Base-by-base conservation (phyloP, 2,888 invertebrate species). In the Malthinus flaveolus region DNA sequence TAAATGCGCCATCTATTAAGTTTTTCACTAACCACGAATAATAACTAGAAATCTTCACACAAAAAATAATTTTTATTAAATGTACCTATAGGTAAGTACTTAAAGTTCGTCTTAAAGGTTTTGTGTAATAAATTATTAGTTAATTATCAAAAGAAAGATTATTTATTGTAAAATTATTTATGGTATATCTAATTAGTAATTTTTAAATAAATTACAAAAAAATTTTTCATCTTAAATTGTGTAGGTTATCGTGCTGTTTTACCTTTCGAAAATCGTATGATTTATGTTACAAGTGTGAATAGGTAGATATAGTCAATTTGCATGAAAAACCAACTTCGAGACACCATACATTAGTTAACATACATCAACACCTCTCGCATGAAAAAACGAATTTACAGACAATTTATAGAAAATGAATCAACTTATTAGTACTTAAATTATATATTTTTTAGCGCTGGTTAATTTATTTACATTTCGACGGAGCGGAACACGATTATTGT, bases 321-420 rank as follows among this genome's bases (percentile, higher is more conserved):
- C 52, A 58, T 58, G 15, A 58, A 58, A 58, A 58, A 34, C 47
- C 58, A 48, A 31, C 34, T 23, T 54, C 23, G 5, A 45, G 59
- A 49, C 59, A 49, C 34, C 49, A 32, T 47, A 36, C 32, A 59
- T 59, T 59, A 59, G 39, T 59, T 54, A 47, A 23, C 42, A 44
- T 32, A 50, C 54, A 52, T 60, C 60, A 52, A 44, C 56, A 60
- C 49, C 53, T 57, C 42, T 51, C 46, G 42, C 33, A 35, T 23
- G 23, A 5, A 23, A 23, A 56, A 59, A 59, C n/a, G 54, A 47
- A 46, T 44, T 39, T 50, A 49, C 48, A 50, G 57, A 54, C 54
- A 58, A 61, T 61, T 61, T 61, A 61, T 58, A 54, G 47, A 44
- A 51, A 52, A 57, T 51, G 45, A 51, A 56, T 51, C 50, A 46